Percentiles rank a stretch among this genome's conserved stretches.
Evolutionary conservation across 2,113 vertebrate species (phyloP).

Genomic region (Chaetura pelagica): DNA sequence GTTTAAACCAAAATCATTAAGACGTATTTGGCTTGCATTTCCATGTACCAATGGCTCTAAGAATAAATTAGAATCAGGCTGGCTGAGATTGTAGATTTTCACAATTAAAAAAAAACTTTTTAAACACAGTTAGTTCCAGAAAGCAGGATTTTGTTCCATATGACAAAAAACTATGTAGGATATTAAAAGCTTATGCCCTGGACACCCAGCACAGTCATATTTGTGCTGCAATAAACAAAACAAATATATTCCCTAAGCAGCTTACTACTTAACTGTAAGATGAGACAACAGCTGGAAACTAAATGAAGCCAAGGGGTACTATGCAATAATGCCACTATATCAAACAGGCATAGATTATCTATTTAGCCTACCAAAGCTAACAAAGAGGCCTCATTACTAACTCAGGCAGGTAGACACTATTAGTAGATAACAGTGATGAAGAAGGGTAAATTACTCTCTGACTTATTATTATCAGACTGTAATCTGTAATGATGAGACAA

Average conservation of each 20-base stretch:
- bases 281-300: constrained; percentile 20
- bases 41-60: neutral
- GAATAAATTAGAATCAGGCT: neutral
- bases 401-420: neutral
- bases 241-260: neutral
- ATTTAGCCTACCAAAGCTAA: neutral
- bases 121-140: neutral
- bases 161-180: neutral
- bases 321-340: constrained; percentile 4
- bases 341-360: neutral
- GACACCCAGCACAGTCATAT: neutral
- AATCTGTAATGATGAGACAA: neutral
- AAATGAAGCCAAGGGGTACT: neutral
- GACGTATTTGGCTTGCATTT: constrained; percentile 39
- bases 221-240: constrained; percentile 31
- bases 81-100: neutral
- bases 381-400: neutral
- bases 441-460: neutral
- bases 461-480: neutral
- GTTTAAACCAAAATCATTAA: constrained; percentile 27
- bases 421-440: neutral
- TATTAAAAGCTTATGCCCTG: constrained; percentile 18
- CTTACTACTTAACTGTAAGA: neutral
- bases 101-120: neutral
- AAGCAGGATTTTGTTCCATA: neutral